Evolutionary conservation across 2,888 invertebrate species (phyloP).

Genomic region (Phyllotreta cruciferae): DNA sequence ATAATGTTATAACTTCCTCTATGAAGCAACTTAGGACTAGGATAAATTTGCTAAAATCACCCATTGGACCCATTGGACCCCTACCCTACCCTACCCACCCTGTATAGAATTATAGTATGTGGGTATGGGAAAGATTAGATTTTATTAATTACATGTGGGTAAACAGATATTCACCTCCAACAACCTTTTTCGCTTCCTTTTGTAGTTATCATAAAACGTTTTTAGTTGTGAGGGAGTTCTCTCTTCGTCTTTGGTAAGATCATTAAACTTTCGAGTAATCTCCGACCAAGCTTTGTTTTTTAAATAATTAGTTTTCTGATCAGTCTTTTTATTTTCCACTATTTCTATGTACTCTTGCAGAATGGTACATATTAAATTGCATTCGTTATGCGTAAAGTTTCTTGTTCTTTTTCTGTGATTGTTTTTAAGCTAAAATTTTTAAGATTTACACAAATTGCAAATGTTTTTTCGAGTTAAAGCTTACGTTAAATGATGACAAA

Average conservation of each 20-base stretch:
- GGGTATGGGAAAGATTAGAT: too few relatives aligned
- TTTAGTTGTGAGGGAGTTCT: conserved; percentile 26
- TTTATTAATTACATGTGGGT: too few relatives aligned
- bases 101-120: too few relatives aligned
- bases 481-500: conserved; percentile 20
- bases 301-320: conserved; percentile 28
- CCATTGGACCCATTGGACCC: too few relatives aligned
- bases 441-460: conserved; percentile 1
- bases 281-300: conserved; percentile 29
- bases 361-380: conserved; percentile 23
- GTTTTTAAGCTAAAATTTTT: conserved; percentile 20
- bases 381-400: conserved; percentile 25
- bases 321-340: conserved; percentile 27
- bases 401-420: conserved; percentile 27
- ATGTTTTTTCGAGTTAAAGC: not conserved
- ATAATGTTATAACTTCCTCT: too few relatives aligned
- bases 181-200: conserved; percentile 25
- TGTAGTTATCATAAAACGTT: conserved; percentile 31
- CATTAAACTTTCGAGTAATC: conserved; percentile 31
- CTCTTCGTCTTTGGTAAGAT: conserved; percentile 21
- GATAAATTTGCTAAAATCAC: too few relatives aligned
- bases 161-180: conserved; percentile 4
- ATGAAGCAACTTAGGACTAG: too few relatives aligned
- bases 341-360: conserved; percentile 26
- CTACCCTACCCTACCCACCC: too few relatives aligned